Conservation (phyloP, 2,888 invertebrate genomes). For the Apodemia mormo region DNA sequence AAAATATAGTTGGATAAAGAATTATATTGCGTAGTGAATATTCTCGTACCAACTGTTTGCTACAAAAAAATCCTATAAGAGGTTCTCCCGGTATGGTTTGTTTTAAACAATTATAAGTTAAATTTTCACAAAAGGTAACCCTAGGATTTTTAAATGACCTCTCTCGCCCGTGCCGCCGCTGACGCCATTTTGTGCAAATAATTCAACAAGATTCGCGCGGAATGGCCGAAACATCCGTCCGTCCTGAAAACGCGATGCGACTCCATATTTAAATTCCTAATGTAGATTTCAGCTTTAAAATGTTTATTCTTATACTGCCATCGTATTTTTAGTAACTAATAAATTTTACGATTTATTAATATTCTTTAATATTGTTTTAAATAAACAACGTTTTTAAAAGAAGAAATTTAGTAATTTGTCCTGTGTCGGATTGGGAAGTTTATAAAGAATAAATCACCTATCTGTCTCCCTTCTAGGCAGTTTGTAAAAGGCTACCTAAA, state of each 20-base stretch:
- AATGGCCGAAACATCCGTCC: slow-evolving; percentile 58
- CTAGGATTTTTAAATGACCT: slow-evolving; percentile 5
- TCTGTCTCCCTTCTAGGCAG: too few species aligned
- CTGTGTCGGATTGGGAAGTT: too few species aligned
- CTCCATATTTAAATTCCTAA: slow-evolving; percentile 15
- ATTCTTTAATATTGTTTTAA: too few species aligned
- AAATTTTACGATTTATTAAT: not conserved
- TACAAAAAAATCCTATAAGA: too few species aligned
- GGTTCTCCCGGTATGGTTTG: too few species aligned
- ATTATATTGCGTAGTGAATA: too few species aligned
- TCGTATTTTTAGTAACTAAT: not conserved
- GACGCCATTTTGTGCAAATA: slow-evolving; percentile 66
- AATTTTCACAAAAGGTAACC: slow-evolving; percentile 5
- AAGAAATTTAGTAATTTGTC: too few species aligned
- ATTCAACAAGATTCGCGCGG: slow-evolving; percentile 70
- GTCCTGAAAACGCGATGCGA: slow-evolving; percentile 35
- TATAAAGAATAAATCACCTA: too few species aligned
- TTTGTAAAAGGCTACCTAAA: too few species aligned
- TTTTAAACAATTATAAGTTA: not conserved
- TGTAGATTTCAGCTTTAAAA: slow-evolving; percentile 12
- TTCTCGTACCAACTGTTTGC: too few species aligned
- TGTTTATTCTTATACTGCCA: not conserved
- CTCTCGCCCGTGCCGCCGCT: slow-evolving; percentile 38
- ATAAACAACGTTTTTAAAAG: too few species aligned
- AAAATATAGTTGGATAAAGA: too few species aligned